Evolutionary conservation across 2,888 invertebrate genomes (phyloP).

Genomic region (Eilema depressum): DNA sequence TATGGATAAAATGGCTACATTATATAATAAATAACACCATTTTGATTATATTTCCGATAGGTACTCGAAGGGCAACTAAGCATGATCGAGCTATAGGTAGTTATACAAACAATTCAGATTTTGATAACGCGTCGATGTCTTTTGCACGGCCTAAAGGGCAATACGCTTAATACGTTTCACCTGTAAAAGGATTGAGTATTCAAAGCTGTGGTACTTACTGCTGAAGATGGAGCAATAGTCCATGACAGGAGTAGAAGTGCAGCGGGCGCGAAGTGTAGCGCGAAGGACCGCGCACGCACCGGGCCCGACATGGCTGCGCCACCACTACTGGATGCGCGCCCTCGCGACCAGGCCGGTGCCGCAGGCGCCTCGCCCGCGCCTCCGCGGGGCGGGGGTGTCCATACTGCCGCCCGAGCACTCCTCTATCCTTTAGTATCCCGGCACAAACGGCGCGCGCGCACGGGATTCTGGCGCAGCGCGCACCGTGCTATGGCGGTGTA

Average conservation of each 20-base stretch:
- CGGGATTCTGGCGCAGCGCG: conserved; percentile 84
- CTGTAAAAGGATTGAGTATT: conserved; percentile 31
- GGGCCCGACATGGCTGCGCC: conserved; percentile 86
- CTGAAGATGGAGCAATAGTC: conserved; percentile 66
- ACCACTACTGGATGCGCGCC: conserved; percentile 82
- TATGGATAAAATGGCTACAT: not conserved
- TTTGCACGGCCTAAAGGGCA: conserved; percentile 34
- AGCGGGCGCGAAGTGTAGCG: conserved; percentile 73
- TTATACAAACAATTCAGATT: conserved; percentile 11
- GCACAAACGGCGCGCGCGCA: conserved; percentile 85
- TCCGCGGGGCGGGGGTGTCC: conserved; percentile 73
- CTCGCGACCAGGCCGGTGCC: conserved; percentile 61
- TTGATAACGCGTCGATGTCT: conserved; percentile 63
- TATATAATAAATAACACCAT: not conserved
- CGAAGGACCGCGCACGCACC: conserved; percentile 80
- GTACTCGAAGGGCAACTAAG: conserved; percentile 5
- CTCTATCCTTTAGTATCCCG: conserved; percentile 85
- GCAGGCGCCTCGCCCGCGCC: conserved; percentile 56
- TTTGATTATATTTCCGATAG: conserved; percentile 8
- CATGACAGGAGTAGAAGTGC: conserved; percentile 70
- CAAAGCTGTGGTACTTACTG: conserved; percentile 69
- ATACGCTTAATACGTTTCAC: not conserved
- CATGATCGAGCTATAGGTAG: not conserved
- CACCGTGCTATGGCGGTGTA: conserved; percentile 84
- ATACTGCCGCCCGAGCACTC: conserved; percentile 73